Percentiles rank a stretch among this genome's conserved stretches.
These are phyloP conservation scores for Euclidia mi DNA, from an alignment of 2,888 invertebrate species.

Conservation along the genomic window DNA sequence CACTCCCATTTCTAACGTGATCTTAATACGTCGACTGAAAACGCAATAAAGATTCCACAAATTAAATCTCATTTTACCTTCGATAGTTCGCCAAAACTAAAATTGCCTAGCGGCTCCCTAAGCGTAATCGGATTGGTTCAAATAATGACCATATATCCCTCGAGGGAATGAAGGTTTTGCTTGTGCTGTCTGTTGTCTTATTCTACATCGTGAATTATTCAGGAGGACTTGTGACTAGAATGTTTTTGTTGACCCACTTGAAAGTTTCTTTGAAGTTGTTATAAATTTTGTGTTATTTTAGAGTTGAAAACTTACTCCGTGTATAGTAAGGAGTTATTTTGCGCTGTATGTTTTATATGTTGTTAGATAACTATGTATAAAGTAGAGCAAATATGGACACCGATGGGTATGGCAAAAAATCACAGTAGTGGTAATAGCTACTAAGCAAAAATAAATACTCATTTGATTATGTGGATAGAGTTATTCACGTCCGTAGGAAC, in stretches of 20 bases:
- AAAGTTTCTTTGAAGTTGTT: not conserved
- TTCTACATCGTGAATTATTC: constrained; percentile 40
- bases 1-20: not conserved
- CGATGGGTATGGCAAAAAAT: too few relatives aligned
- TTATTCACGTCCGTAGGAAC: too few relatives aligned
- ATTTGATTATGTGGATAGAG: too few relatives aligned
- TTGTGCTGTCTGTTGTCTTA: constrained; percentile 42
- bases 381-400: too few relatives aligned
- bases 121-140: constrained; percentile 45
- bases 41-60: not conserved
- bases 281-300: not conserved
- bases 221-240: constrained; percentile 18
- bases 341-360: too few relatives aligned
- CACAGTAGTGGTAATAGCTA: too few relatives aligned
- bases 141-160: constrained; percentile 42
- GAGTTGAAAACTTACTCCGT: too few relatives aligned
- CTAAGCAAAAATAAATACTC: too few relatives aligned
- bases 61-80: constrained; percentile 12
- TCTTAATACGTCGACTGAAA: not conserved
- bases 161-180: constrained; percentile 16
- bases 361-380: too few relatives aligned
- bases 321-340: too few relatives aligned
- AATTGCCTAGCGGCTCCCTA: constrained; percentile 41
- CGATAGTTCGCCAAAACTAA: constrained; percentile 38
- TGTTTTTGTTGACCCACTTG: not conserved